Evolutionary conservation across 1,140 invertebrate species (phyloP), one percentile per base, ranked within the genome.

Genomic region (Papilio dardanus): DNA sequence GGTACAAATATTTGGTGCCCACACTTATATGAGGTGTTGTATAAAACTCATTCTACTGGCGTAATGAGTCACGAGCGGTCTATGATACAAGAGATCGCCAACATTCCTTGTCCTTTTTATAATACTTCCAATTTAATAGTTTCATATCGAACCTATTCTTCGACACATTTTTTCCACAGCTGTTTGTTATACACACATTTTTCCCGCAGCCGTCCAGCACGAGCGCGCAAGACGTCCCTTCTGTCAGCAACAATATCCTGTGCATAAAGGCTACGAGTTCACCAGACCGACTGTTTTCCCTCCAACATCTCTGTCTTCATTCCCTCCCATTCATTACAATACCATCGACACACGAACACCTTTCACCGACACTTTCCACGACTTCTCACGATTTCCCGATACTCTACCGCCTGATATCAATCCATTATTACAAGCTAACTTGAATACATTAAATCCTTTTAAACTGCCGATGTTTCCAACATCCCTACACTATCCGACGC

Each of bases 161-260:
- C n/a, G n/a, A n/a, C n/a, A n/a, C n/a, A n/a, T n/a, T n/a, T n/a
- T n/a, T n/a, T n/a, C n/a, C n/a, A n/a, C n/a, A n/a, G n/a, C n/a
- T n/a, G n/a, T n/a, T n/a, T n/a, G n/a, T n/a, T n/a, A n/a, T n/a
- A n/a, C n/a, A n/a, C n/a, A n/a, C n/a, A n/a, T n/a, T 75, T n/a
- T 76, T 71, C 7, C 88, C 90, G 78, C 94, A 98, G 97, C 97
- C 76, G 97, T 98, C 4, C 97, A 98, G 87, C 97, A 98, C 91
- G 97, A 98, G 92, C 94, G 97, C 79, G 97, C 97, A 14, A 97
- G 97, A 0, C 92, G 97, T 76, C 94, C 95, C 19, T 88, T 91
- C 2, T 84, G 94, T 2, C 87, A 87, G 5, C 87, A 87, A 50
- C 88, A 88, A 42, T 50, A 87, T 16, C 68, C 88, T 10, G 65